Evolutionary conservation across 2,797 vertebrate genomes (phyloP), one percentile per base, ranked within the genome.

Genomic region (Crax fasciolata): DNA sequence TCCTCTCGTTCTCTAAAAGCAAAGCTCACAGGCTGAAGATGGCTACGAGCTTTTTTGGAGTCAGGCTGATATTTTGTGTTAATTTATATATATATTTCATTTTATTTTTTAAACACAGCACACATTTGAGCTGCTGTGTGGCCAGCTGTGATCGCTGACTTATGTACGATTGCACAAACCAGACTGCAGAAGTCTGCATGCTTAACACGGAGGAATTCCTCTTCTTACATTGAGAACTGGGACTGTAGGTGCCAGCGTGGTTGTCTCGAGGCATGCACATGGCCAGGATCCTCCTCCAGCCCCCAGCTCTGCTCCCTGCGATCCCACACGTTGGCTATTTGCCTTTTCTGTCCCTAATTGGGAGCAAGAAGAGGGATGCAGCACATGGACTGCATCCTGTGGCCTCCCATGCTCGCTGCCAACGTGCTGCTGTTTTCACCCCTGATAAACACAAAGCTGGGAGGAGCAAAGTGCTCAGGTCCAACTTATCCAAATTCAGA

Each of bases 201-300:
- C 21, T 35, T 75, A 83, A 90, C 85, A 76, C 96, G 72, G 83
- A 84, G 74, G 73, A 95, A 91, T 78, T 78, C 70, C 68, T 81
- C 77, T 54, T 27, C 7, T 46, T 21, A 61, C 2, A 0, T 1
- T 18, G 43, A 20, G 80, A 73, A 14, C 30, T 71, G 79, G 62
- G 91, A 57, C 5, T 63, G 54, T 11, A 30, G 71, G 71, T 73
- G 51, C 20, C 32, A 59, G 20, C 1, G 2, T 10, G 35, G 18
- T 28, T 43, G 63, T 67, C 54, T 27, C 39, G 35, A 39, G 78
- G 82, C 4, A 9, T 6, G 59, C 61, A 35, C 48, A 41, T 4
- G 32, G 27, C 21, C 23, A 51, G 81, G 3, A 28, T 62, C 12
- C 27, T 68, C 90, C 75, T n/a, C 28, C 54, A 70, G 35, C 41